Percentiles rank a stretch among this genome's conserved stretches.
Evolutionary conservation across 2,113 vertebrate genomes (phyloP).

Genomic region (Corvus moneduloides): DNA sequence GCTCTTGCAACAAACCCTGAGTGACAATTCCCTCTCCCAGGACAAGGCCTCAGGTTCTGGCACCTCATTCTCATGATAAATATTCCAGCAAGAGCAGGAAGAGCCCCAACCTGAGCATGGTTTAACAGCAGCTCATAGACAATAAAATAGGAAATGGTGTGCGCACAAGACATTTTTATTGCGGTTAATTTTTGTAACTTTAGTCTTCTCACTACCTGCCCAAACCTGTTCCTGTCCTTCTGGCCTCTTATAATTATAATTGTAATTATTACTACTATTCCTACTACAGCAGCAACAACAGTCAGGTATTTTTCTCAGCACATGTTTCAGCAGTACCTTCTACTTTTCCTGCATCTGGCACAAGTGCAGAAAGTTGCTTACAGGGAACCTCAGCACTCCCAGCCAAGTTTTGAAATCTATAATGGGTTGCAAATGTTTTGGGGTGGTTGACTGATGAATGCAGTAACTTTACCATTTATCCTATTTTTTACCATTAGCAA

Average conservation of each 20-base stretch:
- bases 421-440: slow-evolving; percentile 79
- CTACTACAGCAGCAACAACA: neutral
- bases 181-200: neutral
- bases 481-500: slow-evolving; percentile 58
- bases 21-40: slow-evolving; percentile 7
- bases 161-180: neutral
- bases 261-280: neutral
- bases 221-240: neutral
- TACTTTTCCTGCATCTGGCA: slow-evolving; percentile 20
- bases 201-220: neutral
- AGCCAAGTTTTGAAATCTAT: slow-evolving; percentile 56
- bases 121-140: slow-evolving; percentile 1
- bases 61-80: slow-evolving; percentile 51
- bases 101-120: neutral
- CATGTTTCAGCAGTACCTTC: slow-evolving; percentile 34
- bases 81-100: slow-evolving; percentile 24
- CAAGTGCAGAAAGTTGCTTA: slow-evolving; percentile 14
- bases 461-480: slow-evolving; percentile 60
- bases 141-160: slow-evolving; percentile 24
- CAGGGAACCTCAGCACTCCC: slow-evolving; percentile 16
- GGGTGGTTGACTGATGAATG: slow-evolving; percentile 67
- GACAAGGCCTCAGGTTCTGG: neutral
- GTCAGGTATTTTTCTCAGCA: neutral
- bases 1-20: neutral
- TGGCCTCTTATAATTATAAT: neutral